phyloP scores from a whole-genome alignment of 2,888 invertebrate genomes.

The Atrina japonica region DNA sequence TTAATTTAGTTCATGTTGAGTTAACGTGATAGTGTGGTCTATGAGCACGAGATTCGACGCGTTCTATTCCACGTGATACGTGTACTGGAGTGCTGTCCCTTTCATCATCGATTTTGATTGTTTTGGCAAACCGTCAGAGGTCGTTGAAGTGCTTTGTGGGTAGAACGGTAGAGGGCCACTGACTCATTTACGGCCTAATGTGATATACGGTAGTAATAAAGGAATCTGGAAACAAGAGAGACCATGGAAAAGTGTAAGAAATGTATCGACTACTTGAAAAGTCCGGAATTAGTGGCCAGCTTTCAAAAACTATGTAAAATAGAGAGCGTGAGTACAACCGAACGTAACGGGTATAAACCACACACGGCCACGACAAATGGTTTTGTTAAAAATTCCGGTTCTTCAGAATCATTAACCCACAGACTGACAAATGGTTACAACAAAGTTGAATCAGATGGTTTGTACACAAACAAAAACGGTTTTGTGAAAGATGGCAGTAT shows the following conservation, averaged over 20 bases:
- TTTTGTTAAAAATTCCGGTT: not conserved
- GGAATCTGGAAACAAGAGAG: too few species aligned
- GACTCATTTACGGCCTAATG: too few species aligned
- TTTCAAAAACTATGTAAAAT: conserved; percentile 92
- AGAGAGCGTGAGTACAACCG: conserved; percentile 28
- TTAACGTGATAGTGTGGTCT: too few species aligned
- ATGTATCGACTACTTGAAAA: conserved; percentile 33
- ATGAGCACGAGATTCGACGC: too few species aligned
- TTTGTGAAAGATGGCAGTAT: conserved; percentile 23
- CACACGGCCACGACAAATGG: conserved; percentile 1
- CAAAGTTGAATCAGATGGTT: conserved; percentile 4
- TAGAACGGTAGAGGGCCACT: too few species aligned
- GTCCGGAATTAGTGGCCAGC: conserved; percentile 87
- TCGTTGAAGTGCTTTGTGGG: too few species aligned
- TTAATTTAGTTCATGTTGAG: too few species aligned
- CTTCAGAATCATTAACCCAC: not conserved
- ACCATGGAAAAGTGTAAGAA: not conserved
- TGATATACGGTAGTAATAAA: too few species aligned
- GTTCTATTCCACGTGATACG: too few species aligned
- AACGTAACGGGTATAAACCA: not conserved
- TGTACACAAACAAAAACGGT: conserved; percentile 15
- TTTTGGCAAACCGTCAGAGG: too few species aligned
- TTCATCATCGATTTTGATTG: too few species aligned
- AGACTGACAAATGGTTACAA: conserved; percentile 18
- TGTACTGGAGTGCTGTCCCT: too few species aligned